Conservation (phyloP, 2,113 vertebrate species). For the Brachirus orientalis region DNA sequence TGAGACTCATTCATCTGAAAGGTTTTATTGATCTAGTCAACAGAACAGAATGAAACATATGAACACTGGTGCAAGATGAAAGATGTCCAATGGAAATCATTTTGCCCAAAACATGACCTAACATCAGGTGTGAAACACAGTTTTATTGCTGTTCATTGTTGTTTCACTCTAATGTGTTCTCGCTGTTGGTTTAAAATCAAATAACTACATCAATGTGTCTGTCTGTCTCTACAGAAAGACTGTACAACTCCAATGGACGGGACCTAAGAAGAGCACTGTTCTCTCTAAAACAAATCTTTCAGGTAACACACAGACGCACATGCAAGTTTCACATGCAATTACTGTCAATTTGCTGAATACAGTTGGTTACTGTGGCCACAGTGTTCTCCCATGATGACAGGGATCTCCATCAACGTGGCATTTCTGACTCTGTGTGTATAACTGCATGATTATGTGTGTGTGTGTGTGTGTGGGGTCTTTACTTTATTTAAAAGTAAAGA, state of each 20-base stretch:
- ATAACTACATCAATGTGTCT: constrained; percentile 5
- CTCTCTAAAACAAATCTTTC: constrained; percentile 97
- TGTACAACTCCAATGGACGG: constrained; percentile 92
- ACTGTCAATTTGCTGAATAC: constrained; percentile 44
- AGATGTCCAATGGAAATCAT: constrained; percentile 1
- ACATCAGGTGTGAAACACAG: neutral
- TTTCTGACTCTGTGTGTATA: constrained; percentile 32
- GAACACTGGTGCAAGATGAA: constrained; percentile 18
- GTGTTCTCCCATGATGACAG: constrained; percentile 63
- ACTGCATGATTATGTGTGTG: constrained; percentile 5
- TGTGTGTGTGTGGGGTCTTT: too few relatives aligned
- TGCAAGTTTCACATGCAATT: constrained; percentile 38
- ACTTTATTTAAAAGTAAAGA: constrained; percentile 47
- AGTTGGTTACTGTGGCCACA: constrained; percentile 54
- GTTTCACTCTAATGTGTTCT: neutral
- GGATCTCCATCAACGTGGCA: constrained; percentile 60
- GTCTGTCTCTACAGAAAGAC: constrained; percentile 83
- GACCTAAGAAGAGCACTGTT: constrained; percentile 94
- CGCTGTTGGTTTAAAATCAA: constrained; percentile 11
- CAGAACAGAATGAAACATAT: constrained; percentile 14
- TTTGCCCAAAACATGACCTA: neutral
- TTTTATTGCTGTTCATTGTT: neutral
- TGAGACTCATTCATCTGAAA: constrained; percentile 32
- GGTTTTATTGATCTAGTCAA: constrained; percentile 50
- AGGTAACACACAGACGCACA: constrained; percentile 80